A percentile compares a stretch with the other conserved stretches of the same genome.
These are phyloP conservation scores for Chaetodon trifasciatus DNA, from an alignment of 2,797 vertebrate species.

Conservation along the genomic window DNA sequence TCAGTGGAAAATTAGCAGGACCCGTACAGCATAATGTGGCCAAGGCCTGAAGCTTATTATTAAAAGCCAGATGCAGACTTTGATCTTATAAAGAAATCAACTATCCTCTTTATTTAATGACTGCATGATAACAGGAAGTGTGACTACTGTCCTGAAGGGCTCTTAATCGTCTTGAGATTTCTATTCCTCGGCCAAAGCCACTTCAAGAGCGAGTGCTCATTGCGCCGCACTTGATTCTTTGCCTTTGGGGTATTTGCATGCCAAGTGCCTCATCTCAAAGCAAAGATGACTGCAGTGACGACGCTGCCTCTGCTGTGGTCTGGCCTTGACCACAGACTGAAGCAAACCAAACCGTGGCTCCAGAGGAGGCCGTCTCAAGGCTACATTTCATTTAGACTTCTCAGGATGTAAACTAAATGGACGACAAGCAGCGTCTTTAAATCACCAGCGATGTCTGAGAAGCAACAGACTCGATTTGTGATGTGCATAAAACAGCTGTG, in stretches of 20 bases:
- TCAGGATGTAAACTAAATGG: conserved; percentile 1
- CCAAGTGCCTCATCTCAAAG: conserved; percentile 51
- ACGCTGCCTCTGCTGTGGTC: conserved; percentile 28
- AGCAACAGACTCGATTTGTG: neutral
- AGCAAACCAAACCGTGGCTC: conserved; percentile 15
- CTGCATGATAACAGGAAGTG: conserved; percentile 27
- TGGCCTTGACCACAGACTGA: conserved; percentile 29
- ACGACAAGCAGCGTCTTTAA: neutral
- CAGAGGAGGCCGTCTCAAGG: conserved; percentile 34
- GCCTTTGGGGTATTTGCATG: conserved; percentile 34
- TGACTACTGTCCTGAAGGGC: conserved; percentile 26
- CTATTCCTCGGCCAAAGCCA: conserved; percentile 41
- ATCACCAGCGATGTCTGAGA: neutral
- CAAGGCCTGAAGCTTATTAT: neutral
- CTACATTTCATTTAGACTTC: conserved; percentile 16
- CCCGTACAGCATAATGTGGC: conserved; percentile 12
- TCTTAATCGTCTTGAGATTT: conserved; percentile 26
- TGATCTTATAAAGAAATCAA: conserved; percentile 47
- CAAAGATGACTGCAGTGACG: conserved; percentile 28
- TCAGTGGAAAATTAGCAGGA: conserved; percentile 19
- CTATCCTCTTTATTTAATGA: conserved; percentile 35
- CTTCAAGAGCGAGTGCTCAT: conserved; percentile 29
- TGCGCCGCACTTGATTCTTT: conserved; percentile 44
- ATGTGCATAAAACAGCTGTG: neutral
- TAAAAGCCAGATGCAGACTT: conserved; percentile 42